Conservation (phyloP, 2,113 vertebrate species). For the Genyomyrus donnyi region DNA sequence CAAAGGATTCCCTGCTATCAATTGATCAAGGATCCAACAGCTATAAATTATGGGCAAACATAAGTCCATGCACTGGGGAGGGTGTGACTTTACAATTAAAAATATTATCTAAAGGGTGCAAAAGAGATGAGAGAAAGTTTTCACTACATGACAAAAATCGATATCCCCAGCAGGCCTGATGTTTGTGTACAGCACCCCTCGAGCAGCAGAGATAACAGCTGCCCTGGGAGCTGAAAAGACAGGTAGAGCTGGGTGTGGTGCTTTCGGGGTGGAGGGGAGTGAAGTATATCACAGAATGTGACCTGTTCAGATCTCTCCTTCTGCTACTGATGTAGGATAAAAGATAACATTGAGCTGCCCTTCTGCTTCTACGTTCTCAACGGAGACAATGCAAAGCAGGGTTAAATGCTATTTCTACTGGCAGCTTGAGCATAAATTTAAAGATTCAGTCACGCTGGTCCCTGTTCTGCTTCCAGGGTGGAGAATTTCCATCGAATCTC, state of each 20-base stretch:
- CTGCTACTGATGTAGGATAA: not conserved
- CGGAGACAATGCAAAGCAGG: not conserved
- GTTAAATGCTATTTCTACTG: not conserved
- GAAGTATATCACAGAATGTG: constrained; percentile 14
- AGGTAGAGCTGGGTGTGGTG: not conserved
- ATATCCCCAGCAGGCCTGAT: constrained; percentile 31
- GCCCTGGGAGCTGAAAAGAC: not conserved
- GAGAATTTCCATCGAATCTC: not conserved
- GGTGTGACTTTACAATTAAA: not conserved
- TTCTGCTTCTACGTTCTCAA: not conserved
- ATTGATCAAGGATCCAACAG: constrained; percentile 97
- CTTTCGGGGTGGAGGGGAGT: not conserved
- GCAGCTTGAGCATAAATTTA: not conserved
- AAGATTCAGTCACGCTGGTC: not conserved
- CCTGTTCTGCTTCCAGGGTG: not conserved
- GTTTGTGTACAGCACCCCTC: constrained; percentile 24
- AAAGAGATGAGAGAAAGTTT: constrained; percentile 30
- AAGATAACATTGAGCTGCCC: not conserved
- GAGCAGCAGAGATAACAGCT: constrained; percentile 2
- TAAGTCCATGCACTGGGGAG: constrained; percentile 13
- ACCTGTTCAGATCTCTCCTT: not conserved
- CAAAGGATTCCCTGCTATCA: constrained; percentile 97
- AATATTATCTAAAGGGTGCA: constrained; percentile 12
- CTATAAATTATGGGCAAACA: constrained; percentile 78
- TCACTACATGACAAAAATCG: constrained; percentile 29